Evolutionary conservation across 2,113 vertebrate genomes (phyloP).

Genomic region (Periophthalmodon schlosseri): DNA sequence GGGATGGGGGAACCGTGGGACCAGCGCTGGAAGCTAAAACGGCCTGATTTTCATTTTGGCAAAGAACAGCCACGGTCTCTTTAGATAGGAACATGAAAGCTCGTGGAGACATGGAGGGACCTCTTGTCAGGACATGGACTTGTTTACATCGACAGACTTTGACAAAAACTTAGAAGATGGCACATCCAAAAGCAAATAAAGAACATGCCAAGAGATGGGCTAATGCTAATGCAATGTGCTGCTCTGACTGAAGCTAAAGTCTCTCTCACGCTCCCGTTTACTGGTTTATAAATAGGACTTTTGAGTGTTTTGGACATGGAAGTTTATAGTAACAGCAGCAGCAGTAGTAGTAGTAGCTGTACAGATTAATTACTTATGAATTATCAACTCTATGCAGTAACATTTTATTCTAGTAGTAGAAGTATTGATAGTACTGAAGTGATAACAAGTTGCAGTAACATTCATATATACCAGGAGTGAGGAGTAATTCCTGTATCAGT

Average conservation of each 20-base stretch:
- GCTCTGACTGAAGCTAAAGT: not conserved
- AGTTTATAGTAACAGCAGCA: too few species aligned
- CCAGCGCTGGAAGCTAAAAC: constrained; percentile 55
- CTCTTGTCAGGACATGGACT: constrained; percentile 59
- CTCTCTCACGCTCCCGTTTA: not conserved
- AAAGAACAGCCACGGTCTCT: constrained; percentile 40
- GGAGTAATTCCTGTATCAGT: too few species aligned
- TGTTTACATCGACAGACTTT: constrained; percentile 64
- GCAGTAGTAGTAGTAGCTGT: too few species aligned
- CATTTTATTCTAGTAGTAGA: too few species aligned
- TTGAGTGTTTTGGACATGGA: too few species aligned
- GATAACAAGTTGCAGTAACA: too few species aligned
- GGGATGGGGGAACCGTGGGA: constrained; percentile 38
- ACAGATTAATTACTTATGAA: too few species aligned
- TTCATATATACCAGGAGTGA: too few species aligned
- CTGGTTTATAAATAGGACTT: not conserved
- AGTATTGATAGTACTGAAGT: too few species aligned
- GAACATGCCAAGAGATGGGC: not conserved
- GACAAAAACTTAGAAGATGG: constrained; percentile 47
- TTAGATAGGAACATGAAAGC: constrained; percentile 66
- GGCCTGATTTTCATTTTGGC: constrained; percentile 10
- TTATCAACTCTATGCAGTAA: too few species aligned
- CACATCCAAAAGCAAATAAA: constrained; percentile 35
- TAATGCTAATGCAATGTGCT: constrained; percentile 12
- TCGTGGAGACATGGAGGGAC: constrained; percentile 41